Conservation (phyloP, 2,797 vertebrate species). For the Pseudomugil tenellus region DNA sequence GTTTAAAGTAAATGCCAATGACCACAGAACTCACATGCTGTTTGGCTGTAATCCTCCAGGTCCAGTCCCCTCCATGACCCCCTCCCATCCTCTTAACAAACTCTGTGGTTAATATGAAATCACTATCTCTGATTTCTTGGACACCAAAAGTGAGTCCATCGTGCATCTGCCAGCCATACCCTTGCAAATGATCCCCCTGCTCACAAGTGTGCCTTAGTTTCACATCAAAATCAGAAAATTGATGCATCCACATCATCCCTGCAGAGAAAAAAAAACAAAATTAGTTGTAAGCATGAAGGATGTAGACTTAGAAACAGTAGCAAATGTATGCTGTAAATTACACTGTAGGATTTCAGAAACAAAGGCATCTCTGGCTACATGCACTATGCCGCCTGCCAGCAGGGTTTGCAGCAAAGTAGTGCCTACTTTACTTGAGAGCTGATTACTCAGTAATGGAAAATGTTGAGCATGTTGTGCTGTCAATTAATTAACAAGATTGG, state of each 20-base stretch:
- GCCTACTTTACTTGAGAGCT: conserved; percentile 1
- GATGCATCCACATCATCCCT: conserved; percentile 97
- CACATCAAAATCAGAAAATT: conserved; percentile 82
- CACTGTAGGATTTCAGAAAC: neutral
- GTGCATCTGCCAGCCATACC: conserved; percentile 93
- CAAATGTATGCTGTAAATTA: neutral
- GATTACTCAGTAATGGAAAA: conserved; percentile 25
- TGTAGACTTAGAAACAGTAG: neutral
- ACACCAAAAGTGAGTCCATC: conserved; percentile 91
- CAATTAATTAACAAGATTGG: conserved; percentile 23
- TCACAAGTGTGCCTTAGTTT: conserved; percentile 92
- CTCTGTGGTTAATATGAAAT: conserved; percentile 88
- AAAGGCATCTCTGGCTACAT: neutral
- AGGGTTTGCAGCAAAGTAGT: neutral
- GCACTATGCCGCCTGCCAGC: neutral
- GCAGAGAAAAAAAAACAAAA: conserved; percentile 1
- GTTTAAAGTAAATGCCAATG: neutral
- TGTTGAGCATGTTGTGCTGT: conserved; percentile 19
- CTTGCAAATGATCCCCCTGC: conserved; percentile 86
- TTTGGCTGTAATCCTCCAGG: conserved; percentile 91
- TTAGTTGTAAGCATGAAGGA: neutral
- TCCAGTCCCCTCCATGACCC: conserved; percentile 94
- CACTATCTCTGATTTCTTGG: conserved; percentile 89
- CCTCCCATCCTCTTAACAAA: conserved; percentile 92
- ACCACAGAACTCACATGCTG: conserved; percentile 82